A percentile compares a stretch with the other conserved stretches of the same genome.
Conservation (phyloP, 2,888 invertebrate genomes). For the Ichneumon xanthorius region DNA sequence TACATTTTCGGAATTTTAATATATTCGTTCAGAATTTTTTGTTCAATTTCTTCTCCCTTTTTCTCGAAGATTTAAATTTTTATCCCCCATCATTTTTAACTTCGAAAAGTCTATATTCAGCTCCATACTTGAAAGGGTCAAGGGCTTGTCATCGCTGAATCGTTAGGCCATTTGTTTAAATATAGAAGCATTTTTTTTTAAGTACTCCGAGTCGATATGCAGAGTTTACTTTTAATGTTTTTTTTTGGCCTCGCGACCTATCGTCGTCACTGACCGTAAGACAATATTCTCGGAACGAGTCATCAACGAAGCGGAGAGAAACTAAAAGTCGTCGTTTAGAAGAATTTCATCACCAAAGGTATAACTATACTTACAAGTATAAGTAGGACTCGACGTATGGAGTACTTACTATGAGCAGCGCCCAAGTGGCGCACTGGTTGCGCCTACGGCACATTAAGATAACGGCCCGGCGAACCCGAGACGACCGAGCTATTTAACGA, state of each 20-base stretch:
- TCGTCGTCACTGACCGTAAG: conserved; percentile 6
- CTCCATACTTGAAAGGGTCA: neutral
- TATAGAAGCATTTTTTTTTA: neutral
- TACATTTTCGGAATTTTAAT: too few relatives aligned
- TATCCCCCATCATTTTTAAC: neutral
- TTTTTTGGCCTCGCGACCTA: neutral
- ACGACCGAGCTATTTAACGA: conserved; percentile 48
- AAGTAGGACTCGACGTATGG: conserved; percentile 2
- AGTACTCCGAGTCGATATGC: neutral
- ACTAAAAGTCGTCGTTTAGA: conserved; percentile 36
- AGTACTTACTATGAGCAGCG: conserved; percentile 31
- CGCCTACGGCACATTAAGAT: conserved; percentile 63
- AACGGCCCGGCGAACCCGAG: conserved; percentile 54
- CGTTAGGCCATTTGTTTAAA: neutral
- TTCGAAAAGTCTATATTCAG: neutral
- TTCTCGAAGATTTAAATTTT: neutral
- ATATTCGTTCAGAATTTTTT: too few relatives aligned
- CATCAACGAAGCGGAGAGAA: conserved; percentile 26
- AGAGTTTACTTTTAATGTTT: neutral
- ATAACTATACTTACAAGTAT: neutral
- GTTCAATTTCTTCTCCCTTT: too few relatives aligned
- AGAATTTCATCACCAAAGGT: conserved; percentile 45
- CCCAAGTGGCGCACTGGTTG: conserved; percentile 47
- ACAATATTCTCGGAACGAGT: conserved; percentile 39
- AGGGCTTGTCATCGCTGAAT: neutral